Conservation (phyloP, 2,797 vertebrate species). For the Philypnodon macrostomus region DNA sequence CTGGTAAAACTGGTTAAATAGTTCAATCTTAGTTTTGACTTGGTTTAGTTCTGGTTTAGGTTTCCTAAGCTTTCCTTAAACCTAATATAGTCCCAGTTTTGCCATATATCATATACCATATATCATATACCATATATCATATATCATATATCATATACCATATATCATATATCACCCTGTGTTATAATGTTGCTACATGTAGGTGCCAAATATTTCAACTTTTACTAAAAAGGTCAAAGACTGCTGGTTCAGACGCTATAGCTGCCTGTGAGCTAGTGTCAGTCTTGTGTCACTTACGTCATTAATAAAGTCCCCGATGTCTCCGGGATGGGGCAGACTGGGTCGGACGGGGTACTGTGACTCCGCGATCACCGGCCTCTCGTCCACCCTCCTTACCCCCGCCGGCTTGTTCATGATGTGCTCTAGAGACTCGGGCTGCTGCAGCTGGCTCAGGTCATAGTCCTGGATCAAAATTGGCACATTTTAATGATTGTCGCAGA, state of each 20-base stretch:
- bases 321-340: slow-evolving; percentile 91
- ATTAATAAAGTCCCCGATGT: slow-evolving; percentile 97
- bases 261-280: background rate
- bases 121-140: no score
- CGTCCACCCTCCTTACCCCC: slow-evolving; percentile 92
- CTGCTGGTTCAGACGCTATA: background rate
- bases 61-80: no score
- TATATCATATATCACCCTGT: no score
- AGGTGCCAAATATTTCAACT: background rate
- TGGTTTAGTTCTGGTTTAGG: no score
- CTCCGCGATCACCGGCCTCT: slow-evolving; percentile 92
- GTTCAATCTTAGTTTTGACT: no score
- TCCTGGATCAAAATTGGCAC: slow-evolving; percentile 76
- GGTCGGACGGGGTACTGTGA: slow-evolving; percentile 93
- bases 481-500: background rate
- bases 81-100: no score
- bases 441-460: slow-evolving; percentile 97
- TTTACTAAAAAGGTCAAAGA: background rate
- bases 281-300: slow-evolving; percentile 80
- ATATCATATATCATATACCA: no score
- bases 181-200: no score
- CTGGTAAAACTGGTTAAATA: no score
- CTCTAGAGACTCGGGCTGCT: slow-evolving; percentile 94
- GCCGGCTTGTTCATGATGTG: slow-evolving; percentile 89
- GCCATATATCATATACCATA: no score